Base-by-base conservation (phyloP, 2,888 invertebrate species). In the Ptycholaimellus sp. region DNA sequence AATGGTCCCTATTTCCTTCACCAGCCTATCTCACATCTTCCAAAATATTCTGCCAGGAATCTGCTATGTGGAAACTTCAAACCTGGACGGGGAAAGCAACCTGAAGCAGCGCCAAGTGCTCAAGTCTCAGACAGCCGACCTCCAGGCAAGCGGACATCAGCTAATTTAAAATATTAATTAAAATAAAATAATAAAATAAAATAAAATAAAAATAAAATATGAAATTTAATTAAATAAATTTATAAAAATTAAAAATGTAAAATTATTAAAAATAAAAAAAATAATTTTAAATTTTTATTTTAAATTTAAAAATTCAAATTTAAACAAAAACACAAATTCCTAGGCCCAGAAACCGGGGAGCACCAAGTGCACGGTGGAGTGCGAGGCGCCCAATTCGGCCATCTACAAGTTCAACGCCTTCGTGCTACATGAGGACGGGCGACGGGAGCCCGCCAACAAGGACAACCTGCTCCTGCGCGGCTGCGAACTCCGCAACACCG, bases 11-110 rank as follows among this genome's bases (percentile, higher is more conserved):
- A n/a, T n/a, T 14, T 30, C 30, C 6, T 30, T 30, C 13, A 11
- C 9, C 13, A 27, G 27, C 27, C 13, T 11, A 11, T 11, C 13
- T 13, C 9, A 11, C 13, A 11, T 13, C 9, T 11, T 9, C 13
- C 9, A 11, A 11, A 11, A 13, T 13, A 9, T 11, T 63, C 70
- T 74, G 9, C 70, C 75, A 54, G 85, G 87, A 30, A 67, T 79
- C 40, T 85, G 83, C 58, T 85, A 80, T 63, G 72, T 90, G 46
- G 90, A 90, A 62, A 90, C 90, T 1, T 80, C 82, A 56, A 87
- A 90, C 64, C 66, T 90, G 54, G 90, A 90, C 56, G 90, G 90
- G 9, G 90, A 90, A 64, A 79, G 81, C 32, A 90, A 87, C 64
- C 68, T 90, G 42, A 90, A 90, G 59, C 81, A 83, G 57, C 69